These are phyloP conservation scores for Osmerus mordax DNA, from an alignment of 2,113 vertebrate species.

Conservation along the genomic window DNA sequence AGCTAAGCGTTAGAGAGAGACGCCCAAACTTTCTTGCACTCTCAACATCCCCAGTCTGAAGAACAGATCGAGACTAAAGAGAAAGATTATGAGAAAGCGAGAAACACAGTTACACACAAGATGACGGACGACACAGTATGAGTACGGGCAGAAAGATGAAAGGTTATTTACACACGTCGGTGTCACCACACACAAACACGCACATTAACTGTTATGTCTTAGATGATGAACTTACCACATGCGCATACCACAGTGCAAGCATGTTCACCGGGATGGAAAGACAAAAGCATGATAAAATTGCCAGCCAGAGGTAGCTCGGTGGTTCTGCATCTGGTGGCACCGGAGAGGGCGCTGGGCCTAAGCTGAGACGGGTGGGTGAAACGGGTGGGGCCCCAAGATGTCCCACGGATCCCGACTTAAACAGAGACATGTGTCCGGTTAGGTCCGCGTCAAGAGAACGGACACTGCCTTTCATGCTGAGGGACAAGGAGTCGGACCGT, in stretches of 20 bases:
- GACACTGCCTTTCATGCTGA: slow-evolving; percentile 65
- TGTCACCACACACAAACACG: neutral
- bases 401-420: slow-evolving; percentile 75
- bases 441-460: slow-evolving; percentile 74
- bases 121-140: neutral
- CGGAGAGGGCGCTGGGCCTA: slow-evolving; percentile 76
- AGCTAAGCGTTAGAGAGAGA: slow-evolving; percentile 58
- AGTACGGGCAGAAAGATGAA: slow-evolving; percentile 2
- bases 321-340: slow-evolving; percentile 71
- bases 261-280: slow-evolving; percentile 87
- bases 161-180: too few relatives aligned
- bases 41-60: slow-evolving; percentile 58
- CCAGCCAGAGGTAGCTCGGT: slow-evolving; percentile 83
- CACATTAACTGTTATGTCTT: neutral
- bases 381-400: slow-evolving; percentile 64
- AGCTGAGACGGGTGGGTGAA: slow-evolving; percentile 77
- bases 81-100: neutral
- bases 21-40: slow-evolving; percentile 65
- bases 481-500: slow-evolving; percentile 74
- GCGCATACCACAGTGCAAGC: slow-evolving; percentile 86
- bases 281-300: slow-evolving; percentile 90
- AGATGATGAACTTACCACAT: slow-evolving; percentile 81
- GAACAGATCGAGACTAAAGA: slow-evolving; percentile 58
- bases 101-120: neutral
- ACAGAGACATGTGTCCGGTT: slow-evolving; percentile 78